Percentiles rank a stretch among this genome's conserved stretches.
phyloP scores from a whole-genome alignment of 1,140 invertebrate species.

The Heterodera schachtii region DNA sequence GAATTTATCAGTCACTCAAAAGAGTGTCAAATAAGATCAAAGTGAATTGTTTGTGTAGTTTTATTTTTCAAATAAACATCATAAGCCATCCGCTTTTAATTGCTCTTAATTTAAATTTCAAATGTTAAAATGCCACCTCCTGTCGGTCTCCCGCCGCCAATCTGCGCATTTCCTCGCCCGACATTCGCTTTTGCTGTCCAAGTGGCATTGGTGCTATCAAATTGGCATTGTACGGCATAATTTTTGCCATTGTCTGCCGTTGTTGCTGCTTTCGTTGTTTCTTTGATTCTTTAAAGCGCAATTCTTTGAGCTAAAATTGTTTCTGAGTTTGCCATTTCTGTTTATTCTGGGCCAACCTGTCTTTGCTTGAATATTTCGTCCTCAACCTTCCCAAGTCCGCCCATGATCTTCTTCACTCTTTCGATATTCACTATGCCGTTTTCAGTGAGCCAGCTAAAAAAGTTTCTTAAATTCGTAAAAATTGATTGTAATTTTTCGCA shows the following conservation, averaged over 20 bases:
- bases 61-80: constrained; percentile 16
- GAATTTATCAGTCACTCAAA: constrained; percentile 4
- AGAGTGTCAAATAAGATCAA: constrained; percentile 34
- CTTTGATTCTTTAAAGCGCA: constrained; percentile 73
- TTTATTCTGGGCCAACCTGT: constrained; percentile 62
- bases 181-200: constrained; percentile 16
- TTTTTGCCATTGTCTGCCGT: constrained; percentile 9
- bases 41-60: constrained; percentile 17
- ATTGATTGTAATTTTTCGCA: constrained; percentile 21
- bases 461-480: constrained; percentile 22
- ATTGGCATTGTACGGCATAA: constrained; percentile 37
- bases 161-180: constrained; percentile 42
- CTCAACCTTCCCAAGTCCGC: constrained; percentile 82
- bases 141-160: constrained; percentile 49
- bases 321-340: neutral
- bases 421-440: constrained; percentile 89
- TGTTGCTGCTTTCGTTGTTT: constrained; percentile 19
- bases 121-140: constrained; percentile 32
- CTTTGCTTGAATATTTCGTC: constrained; percentile 93
- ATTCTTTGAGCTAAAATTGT: constrained; percentile 37
- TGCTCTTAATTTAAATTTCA: too few species aligned
- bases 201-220: constrained; percentile 33
- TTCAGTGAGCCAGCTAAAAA: constrained; percentile 79
- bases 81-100: constrained; percentile 3
- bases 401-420: constrained; percentile 89